Evolutionary conservation across 2,797 vertebrate species (phyloP).

Genomic region (Manis crassicaudata): DNA sequence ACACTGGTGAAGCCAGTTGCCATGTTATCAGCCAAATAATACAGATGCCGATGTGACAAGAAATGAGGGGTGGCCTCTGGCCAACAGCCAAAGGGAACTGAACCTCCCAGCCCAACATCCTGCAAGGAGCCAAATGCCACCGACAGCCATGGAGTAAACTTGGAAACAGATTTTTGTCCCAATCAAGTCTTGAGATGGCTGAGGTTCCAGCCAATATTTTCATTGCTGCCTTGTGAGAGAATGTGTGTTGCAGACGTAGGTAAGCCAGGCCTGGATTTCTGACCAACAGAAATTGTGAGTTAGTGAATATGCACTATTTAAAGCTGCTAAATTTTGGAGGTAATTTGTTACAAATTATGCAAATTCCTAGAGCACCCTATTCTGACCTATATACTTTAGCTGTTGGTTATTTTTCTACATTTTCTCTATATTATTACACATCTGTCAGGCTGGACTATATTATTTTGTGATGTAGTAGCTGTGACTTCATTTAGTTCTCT

Average conservation of each 20-base stretch:
- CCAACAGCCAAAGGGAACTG: neutral
- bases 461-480: neutral
- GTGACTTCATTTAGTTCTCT: conserved; percentile 24
- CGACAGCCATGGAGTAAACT: neutral
- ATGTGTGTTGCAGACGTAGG: neutral
- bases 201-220: neutral
- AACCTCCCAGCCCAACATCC: neutral
- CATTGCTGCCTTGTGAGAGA: neutral
- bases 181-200: neutral
- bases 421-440: neutral
- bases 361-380: neutral
- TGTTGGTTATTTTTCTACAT: neutral
- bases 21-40: neutral
- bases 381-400: neutral
- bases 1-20: neutral
- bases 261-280: neutral
- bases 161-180: neutral
- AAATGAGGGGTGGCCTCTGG: neutral
- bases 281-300: neutral
- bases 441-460: neutral
- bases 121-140: neutral
- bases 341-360: neutral
- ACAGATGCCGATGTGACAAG: neutral
- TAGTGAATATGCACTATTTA: neutral
- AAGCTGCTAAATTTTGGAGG: neutral